phyloP scores from a whole-genome alignment of 2,113 vertebrate genomes.

The Antechinus flavipes region DNA sequence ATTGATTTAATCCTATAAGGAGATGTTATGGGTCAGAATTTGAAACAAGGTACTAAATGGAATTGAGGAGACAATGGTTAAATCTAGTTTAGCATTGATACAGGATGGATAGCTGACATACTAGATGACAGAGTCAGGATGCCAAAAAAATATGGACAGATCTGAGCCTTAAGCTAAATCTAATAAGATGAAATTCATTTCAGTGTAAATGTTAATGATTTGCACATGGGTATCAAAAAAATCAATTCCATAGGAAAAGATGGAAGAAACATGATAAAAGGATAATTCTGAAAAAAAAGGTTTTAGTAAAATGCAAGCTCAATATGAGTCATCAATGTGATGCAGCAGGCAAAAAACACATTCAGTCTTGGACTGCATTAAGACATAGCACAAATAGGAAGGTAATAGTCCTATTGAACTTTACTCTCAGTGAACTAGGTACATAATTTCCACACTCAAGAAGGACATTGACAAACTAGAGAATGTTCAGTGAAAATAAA shows the following conservation, averaged over 20 bases:
- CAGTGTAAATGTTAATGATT: not conserved
- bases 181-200: not conserved
- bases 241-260: not conserved
- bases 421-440: not conserved
- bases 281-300: not conserved
- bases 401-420: not conserved
- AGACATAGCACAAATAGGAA: not conserved
- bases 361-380: not conserved
- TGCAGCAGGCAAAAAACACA: not conserved
- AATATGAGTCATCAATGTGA: not conserved
- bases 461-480: not conserved
- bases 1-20: too few relatives aligned
- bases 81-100: too few relatives aligned
- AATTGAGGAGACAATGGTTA: too few relatives aligned
- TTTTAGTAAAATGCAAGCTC: not conserved
- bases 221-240: not conserved
- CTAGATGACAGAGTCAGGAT: not conserved
- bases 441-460: not conserved
- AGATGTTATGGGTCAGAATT: too few relatives aligned
- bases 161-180: not conserved
- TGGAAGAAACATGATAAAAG: not conserved
- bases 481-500: not conserved
- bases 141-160: not conserved
- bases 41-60: too few relatives aligned
- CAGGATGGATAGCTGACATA: not conserved